phyloP scores from a whole-genome alignment of 35 echinoderm and acorn worm genomes.

The Apostichopus japonicus region DNA sequence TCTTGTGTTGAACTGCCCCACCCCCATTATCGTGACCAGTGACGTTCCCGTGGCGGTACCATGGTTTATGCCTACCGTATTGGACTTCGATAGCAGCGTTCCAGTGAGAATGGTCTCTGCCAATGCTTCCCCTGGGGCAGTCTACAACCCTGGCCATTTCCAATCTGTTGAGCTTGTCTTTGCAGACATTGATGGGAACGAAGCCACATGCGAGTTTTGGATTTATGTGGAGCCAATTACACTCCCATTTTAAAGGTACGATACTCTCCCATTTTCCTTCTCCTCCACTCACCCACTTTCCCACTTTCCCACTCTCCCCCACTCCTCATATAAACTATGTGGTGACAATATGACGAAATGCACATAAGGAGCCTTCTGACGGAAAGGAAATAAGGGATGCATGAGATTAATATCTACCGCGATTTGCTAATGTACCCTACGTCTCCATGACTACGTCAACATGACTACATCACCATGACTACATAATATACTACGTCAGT shows the following conservation, averaged over 20 bases:
- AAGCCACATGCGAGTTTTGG: conserved; percentile 39
- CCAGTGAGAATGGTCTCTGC: conserved; percentile 5
- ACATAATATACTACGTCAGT: no score
- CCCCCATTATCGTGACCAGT: conserved; percentile 13
- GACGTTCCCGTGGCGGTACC: neutral
- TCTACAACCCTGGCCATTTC: conserved; percentile 10
- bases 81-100: neutral
- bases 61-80: conserved; percentile 4
- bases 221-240: conserved; percentile 28
- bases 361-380: no score
- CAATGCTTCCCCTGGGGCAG: conserved; percentile 19
- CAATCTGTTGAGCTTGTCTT: conserved; percentile 3
- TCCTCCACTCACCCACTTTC: no score
- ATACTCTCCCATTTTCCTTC: neutral
- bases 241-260: neutral
- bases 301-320: no score
- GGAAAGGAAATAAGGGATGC: no score
- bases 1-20: conserved; percentile 2
- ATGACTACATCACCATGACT: no score
- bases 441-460: no score
- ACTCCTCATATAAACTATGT: no score
- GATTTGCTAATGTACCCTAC: no score
- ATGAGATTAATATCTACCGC: no score
- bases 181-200: neutral
- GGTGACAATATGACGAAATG: no score